Evolutionary conservation across 2,797 vertebrate species (phyloP), one percentile per base, ranked within the genome.

Genomic region (Arrhamphus sclerolepis): DNA sequence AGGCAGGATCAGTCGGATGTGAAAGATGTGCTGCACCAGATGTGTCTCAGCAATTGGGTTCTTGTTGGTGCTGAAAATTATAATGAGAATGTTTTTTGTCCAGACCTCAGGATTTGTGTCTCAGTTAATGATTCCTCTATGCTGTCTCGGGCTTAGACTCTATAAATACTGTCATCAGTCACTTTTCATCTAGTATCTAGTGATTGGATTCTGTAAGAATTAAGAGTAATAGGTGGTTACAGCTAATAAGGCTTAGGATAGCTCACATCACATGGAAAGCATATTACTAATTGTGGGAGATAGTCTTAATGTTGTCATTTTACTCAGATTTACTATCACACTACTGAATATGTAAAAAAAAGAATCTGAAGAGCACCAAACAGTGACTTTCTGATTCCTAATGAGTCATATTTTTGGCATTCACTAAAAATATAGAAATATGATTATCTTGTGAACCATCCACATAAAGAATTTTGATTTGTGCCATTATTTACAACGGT

Each of bases 1-100:
- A 77, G 70, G 29, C 81, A 68, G 74, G 56, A 62, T 70, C 86
- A 86, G 77, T 84, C 64, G 56, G 54, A 80, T 81, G 86, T 84
- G 83, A 77, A 86, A 68, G 85, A 87, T 85, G 53, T 56, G 58
- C 56, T 51, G 75, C 74, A 75, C 70, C 86, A 88, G 83, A 79
- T 88, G 87, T 75, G 86, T 85, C 82, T 70, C 75, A 54, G 64
- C 58, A 62, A 24, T 68, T 63, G 48, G 31, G 22, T 67, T 64
- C 68, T 38, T 67, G 22, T 50, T 66, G 53, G 54, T 1, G 57
- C 56, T 59, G 55, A 46, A 69, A 59, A 78, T 80, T 63, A 56
- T 79, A 81, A 84, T 78, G 70, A 77, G 77, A n/a, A 42, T 46
- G 24, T 2, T 62, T 56, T n/a, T 55, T 24, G 2, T 4, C 29